Evolutionary conservation across 2,888 invertebrate species (phyloP).

Genomic region (Masnerella sp.): DNA sequence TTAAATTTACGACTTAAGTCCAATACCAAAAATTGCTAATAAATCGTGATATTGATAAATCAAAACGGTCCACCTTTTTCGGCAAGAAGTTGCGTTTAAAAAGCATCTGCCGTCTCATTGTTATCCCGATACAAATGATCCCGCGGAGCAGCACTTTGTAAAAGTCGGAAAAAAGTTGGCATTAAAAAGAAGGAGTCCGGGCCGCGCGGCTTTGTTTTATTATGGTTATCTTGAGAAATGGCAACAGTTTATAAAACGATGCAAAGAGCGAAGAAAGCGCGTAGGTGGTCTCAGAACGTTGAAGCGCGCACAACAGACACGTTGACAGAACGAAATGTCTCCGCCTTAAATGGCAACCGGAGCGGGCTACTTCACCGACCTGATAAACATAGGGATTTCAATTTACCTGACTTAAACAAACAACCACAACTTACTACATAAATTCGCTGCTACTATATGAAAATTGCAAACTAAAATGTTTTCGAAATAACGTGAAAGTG

Average conservation of each 20-base stretch:
- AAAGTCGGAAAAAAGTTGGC: constrained; percentile 48
- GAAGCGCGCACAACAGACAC: constrained; percentile 71
- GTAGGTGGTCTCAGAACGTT: constrained; percentile 72
- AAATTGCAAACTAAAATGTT: too few species aligned
- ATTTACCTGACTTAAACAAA: constrained; percentile 51
- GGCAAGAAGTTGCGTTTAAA: too few species aligned
- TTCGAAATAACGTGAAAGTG: too few species aligned
- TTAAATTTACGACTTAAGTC: too few species aligned
- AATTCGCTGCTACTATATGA: too few species aligned
- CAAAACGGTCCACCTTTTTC: too few species aligned
- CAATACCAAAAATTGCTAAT: too few species aligned
- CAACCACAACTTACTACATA: constrained; percentile 37
- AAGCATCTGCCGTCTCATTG: constrained; percentile 31
- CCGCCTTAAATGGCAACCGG: constrained; percentile 75
- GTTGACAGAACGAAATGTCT: constrained; percentile 77
- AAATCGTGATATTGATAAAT: too few species aligned
- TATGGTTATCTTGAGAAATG: constrained; percentile 72
- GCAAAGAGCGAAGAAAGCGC: constrained; percentile 66
- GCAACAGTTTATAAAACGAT: constrained; percentile 71
- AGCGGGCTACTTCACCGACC: constrained; percentile 38
- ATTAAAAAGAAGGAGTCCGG: constrained; percentile 53
- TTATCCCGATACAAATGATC: constrained; percentile 41
- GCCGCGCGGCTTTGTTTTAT: constrained; percentile 70
- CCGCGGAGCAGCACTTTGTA: constrained; percentile 46
- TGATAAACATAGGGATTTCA: constrained; percentile 57